phyloP scores from a whole-genome alignment of 2,113 vertebrate species.

The Ammodytes dubius region DNA sequence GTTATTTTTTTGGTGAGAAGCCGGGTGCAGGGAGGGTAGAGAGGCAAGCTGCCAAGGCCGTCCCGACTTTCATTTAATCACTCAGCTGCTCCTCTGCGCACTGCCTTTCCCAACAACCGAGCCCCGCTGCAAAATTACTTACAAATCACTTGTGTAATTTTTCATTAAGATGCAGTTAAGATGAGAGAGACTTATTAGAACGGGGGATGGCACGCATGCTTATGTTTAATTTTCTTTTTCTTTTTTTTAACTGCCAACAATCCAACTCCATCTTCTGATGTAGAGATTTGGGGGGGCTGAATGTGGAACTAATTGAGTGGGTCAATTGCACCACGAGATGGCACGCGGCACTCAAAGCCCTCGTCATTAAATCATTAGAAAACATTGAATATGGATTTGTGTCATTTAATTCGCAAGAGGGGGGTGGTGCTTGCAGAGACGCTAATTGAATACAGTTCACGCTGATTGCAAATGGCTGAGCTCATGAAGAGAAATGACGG shows the following conservation, averaged over 20 bases:
- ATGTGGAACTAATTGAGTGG: conserved; percentile 71
- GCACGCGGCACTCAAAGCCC: conserved; percentile 37
- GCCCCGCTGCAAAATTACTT: conserved; percentile 29
- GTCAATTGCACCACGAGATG: conserved; percentile 62
- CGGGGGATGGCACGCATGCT: background rate
- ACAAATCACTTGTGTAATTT: conserved; percentile 58
- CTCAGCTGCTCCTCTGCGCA: conserved; percentile 14
- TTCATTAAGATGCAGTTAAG: conserved; percentile 60
- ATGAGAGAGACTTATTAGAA: conserved; percentile 24
- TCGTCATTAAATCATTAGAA: conserved; percentile 76
- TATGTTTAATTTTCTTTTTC: background rate
- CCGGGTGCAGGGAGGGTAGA: background rate
- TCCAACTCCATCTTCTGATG: conserved; percentile 23
- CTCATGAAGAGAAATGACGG: conserved; percentile 22
- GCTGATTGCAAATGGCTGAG: conserved; percentile 59
- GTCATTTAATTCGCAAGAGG: conserved; percentile 71
- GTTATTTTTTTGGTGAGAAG: background rate
- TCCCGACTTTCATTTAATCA: conserved; percentile 41
- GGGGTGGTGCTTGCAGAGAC: conserved; percentile 40
- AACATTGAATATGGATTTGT: conserved; percentile 76
- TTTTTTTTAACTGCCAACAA: background rate
- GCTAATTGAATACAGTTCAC: conserved; percentile 62
- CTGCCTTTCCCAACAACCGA: conserved; percentile 3
- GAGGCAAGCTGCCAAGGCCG: conserved; percentile 8
- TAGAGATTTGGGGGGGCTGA: conserved; percentile 41